Conservation (phyloP, 2,113 vertebrate species). For the Dicaeum eximium region DNA sequence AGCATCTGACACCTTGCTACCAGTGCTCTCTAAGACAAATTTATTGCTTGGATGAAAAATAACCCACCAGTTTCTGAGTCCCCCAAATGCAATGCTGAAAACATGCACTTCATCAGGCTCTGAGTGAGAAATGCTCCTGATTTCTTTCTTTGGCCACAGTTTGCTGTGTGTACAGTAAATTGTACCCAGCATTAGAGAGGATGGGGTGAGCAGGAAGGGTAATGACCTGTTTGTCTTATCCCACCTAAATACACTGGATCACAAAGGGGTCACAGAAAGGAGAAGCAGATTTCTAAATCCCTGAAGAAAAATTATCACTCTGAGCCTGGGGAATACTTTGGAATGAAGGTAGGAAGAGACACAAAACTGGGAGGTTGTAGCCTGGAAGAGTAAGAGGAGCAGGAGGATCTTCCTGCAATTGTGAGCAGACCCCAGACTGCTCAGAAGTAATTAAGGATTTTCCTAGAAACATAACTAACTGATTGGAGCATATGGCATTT, state of each 20-base stretch:
- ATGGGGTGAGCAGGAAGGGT: not conserved
- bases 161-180: not conserved
- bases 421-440: not conserved
- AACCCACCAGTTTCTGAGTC: not conserved
- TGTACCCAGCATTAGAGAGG: not conserved
- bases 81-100: not conserved
- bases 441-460: not conserved
- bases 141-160: not conserved
- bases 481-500: not conserved
- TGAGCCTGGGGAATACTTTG: not conserved
- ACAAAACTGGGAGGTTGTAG: not conserved
- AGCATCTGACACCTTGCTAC: not conserved
- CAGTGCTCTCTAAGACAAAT: not conserved
- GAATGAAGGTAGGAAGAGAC: not conserved
- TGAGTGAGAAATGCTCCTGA: not conserved
- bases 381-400: not conserved
- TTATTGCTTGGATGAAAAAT: not conserved
- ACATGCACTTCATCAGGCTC: not conserved
- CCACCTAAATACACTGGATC: not conserved
- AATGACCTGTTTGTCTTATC: not conserved
- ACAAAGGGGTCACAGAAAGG: not conserved
- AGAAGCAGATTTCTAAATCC: not conserved
- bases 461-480: not conserved
- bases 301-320: not conserved
- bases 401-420: not conserved